Percentiles rank a stretch among this genome's conserved stretches.
Evolutionary conservation across 2,797 vertebrate species (phyloP).

Genomic region (Neosilurus hyrtlii): DNA sequence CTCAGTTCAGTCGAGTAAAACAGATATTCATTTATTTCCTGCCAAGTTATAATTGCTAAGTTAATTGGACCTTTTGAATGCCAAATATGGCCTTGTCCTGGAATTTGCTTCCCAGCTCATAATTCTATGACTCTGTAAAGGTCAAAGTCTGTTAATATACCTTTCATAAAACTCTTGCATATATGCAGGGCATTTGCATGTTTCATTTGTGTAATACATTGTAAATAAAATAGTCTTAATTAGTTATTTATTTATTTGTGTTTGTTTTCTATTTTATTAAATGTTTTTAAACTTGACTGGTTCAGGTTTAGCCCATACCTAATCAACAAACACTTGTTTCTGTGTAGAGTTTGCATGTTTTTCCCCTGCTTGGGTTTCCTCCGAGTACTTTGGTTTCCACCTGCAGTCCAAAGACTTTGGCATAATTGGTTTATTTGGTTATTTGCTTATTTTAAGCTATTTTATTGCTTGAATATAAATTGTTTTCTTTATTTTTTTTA

Average conservation of each 20-base stretch:
- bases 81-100: not conserved
- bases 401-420: too few relatives aligned
- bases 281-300: too few relatives aligned
- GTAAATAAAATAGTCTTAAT: not conserved
- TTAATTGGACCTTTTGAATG: slow-evolving; percentile 24
- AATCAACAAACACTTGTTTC: not conserved
- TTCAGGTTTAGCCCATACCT: not conserved
- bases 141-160: not conserved
- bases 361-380: too few relatives aligned
- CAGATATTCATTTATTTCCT: slow-evolving; percentile 10
- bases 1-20: slow-evolving; percentile 6
- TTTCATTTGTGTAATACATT: not conserved
- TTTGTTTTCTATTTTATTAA: not conserved
- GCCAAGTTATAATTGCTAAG: slow-evolving; percentile 32
- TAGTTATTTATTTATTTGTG: not conserved
- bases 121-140: not conserved
- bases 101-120: not conserved
- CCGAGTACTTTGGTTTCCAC: too few relatives aligned
- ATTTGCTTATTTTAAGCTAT: too few relatives aligned
- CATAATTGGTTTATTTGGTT: too few relatives aligned
- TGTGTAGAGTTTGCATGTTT: too few relatives aligned
- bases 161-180: not conserved
- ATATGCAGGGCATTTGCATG: not conserved
- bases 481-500: too few relatives aligned
- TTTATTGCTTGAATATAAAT: too few relatives aligned